These are phyloP conservation scores for Apotomis turbidana DNA, from an alignment of 2,888 invertebrate species.

Conservation along the genomic window DNA sequence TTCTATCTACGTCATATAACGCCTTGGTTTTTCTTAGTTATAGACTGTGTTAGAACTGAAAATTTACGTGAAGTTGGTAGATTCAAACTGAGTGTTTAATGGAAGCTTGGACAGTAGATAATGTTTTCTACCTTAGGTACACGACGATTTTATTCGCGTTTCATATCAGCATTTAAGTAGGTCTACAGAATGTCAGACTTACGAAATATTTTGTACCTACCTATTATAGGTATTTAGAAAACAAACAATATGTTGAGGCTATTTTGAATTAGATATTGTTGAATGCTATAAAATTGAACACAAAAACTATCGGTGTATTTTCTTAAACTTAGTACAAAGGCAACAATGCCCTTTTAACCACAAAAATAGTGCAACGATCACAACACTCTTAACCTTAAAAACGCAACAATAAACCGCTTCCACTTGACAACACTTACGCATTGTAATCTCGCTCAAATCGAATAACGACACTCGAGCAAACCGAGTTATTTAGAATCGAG, in stretches of 20 bases:
- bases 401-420: slow-evolving; percentile 54
- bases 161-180: too few relatives aligned
- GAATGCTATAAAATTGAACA: not conserved
- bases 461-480: slow-evolving; percentile 77
- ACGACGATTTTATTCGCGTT: too few relatives aligned
- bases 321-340: slow-evolving; percentile 2
- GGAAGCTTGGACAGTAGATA: too few relatives aligned
- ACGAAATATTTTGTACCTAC: too few relatives aligned
- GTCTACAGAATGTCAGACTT: too few relatives aligned
- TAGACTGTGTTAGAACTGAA: too few relatives aligned
- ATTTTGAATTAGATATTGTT: not conserved
- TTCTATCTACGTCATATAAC: too few relatives aligned
- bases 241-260: not conserved
- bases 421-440: slow-evolving; percentile 69
- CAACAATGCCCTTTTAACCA: slow-evolving; percentile 27
- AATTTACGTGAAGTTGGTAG: too few relatives aligned
- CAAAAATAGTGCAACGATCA: slow-evolving; percentile 28
- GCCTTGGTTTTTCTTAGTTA: too few relatives aligned
- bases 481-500: slow-evolving; percentile 74
- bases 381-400: slow-evolving; percentile 46
- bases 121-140: too few relatives aligned
- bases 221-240: too few relatives aligned
- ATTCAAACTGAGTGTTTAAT: too few relatives aligned
- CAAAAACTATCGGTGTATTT: slow-evolving; percentile 10
- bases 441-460: slow-evolving; percentile 77